Evolutionary conservation across 1,140 invertebrate genomes (phyloP).

Genomic region (Whitmania pigra): DNA sequence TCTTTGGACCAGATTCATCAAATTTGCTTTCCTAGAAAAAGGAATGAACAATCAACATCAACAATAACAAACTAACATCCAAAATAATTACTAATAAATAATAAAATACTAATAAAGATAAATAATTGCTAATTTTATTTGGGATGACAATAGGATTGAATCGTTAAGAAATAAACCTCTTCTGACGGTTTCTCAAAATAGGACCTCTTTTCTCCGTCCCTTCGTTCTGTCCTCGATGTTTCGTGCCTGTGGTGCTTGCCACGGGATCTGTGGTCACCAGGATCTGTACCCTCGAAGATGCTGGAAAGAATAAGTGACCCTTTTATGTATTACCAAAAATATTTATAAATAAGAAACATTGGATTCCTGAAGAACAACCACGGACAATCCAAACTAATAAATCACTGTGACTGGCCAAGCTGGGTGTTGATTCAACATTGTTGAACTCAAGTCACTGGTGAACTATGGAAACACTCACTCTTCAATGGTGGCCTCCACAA

Average conservation of each 20-base stretch:
- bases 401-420: too few species aligned
- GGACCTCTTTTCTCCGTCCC: constrained; percentile 30
- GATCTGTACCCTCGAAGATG: constrained; percentile 52
- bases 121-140: too few species aligned
- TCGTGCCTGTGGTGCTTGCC: constrained; percentile 36
- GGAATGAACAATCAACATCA: background rate
- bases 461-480: constrained; percentile 27
- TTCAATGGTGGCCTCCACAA: constrained; percentile 32
- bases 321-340: too few species aligned
- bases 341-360: too few species aligned
- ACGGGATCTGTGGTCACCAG: constrained; percentile 65
- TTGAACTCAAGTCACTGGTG: too few species aligned
- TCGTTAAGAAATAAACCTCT: constrained; percentile 21
- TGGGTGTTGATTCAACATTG: too few species aligned
- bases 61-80: background rate
- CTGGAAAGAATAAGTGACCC: too few species aligned
- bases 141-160: background rate
- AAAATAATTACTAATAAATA: too few species aligned
- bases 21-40: background rate
- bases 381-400: too few species aligned
- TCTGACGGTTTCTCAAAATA: constrained; percentile 44
- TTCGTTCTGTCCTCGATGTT: constrained; percentile 23
- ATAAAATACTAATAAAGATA: too few species aligned
- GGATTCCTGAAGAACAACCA: too few species aligned
- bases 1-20: background rate